phyloP scores from a whole-genome alignment of 2,113 vertebrate genomes.

The Zosterops lateralis region DNA sequence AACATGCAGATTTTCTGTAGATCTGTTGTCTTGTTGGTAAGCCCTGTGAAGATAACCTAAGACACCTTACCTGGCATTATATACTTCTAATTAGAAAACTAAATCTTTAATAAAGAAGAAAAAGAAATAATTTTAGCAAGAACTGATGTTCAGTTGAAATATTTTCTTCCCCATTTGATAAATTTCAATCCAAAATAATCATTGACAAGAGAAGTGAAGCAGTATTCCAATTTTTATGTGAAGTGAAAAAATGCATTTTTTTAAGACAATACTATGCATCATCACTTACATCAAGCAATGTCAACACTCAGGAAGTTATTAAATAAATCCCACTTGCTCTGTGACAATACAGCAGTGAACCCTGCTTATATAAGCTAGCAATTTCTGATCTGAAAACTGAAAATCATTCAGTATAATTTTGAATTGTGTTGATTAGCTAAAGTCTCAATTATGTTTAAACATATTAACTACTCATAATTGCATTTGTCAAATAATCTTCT shows the following conservation, averaged over 20 bases:
- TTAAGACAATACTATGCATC: neutral
- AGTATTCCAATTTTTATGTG: neutral
- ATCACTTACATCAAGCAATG: neutral
- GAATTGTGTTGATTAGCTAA: neutral
- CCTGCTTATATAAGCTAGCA: fast-evolving
- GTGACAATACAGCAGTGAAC: neutral
- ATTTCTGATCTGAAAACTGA: neutral
- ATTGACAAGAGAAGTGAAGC: neutral
- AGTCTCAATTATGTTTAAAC: neutral
- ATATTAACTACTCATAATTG: neutral
- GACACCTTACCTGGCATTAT: neutral
- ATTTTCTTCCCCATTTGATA: neutral
- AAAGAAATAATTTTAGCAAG: neutral
- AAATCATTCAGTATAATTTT: neutral
- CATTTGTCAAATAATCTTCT: neutral
- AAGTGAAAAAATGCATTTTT: neutral
- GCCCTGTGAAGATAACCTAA: neutral
- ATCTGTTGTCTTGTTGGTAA: neutral
- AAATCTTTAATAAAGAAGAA: neutral
- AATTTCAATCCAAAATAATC: neutral
- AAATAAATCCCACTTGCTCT: neutral
- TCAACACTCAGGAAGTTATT: neutral
- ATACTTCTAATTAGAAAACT: neutral
- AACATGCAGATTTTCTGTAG: neutral
- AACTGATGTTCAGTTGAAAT: neutral